Conservation (phyloP, 2,888 invertebrate genomes). For the Agriopis marginaria region DNA sequence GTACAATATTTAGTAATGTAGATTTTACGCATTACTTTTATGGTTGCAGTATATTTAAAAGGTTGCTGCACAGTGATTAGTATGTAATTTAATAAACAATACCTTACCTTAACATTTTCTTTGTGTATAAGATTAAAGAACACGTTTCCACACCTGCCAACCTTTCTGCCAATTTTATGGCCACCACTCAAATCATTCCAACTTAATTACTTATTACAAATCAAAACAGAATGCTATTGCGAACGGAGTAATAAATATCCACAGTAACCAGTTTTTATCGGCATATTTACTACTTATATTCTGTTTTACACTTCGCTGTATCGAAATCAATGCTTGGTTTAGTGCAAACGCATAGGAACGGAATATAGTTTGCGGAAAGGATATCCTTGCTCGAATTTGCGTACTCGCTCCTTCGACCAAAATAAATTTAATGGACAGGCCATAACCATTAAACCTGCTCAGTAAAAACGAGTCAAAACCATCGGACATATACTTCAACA, state of each 20-base stretch:
- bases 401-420: too few species aligned
- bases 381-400: too few species aligned
- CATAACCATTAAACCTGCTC: too few species aligned
- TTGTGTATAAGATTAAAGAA: constrained; percentile 5
- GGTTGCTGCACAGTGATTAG: neutral
- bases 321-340: too few species aligned
- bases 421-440: too few species aligned
- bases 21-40: neutral
- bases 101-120: constrained; percentile 13
- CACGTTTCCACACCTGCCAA: constrained; percentile 19
- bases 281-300: neutral
- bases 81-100: neutral
- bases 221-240: constrained; percentile 25
- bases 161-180: constrained; percentile 26
- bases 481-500: too few species aligned
- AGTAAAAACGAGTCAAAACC: too few species aligned
- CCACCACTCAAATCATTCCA: constrained; percentile 22
- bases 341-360: too few species aligned
- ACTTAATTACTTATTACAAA: constrained; percentile 31
- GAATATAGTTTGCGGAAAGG: too few species aligned
- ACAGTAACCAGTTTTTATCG: neutral
- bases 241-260: constrained; percentile 16
- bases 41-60: neutral
- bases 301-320: too few species aligned
- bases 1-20: too few species aligned